Percentiles rank a stretch among this genome's conserved stretches.
These are phyloP conservation scores for Platorchestia sp. DNA, from an alignment of 1,140 invertebrate species.

Conservation along the genomic window DNA sequence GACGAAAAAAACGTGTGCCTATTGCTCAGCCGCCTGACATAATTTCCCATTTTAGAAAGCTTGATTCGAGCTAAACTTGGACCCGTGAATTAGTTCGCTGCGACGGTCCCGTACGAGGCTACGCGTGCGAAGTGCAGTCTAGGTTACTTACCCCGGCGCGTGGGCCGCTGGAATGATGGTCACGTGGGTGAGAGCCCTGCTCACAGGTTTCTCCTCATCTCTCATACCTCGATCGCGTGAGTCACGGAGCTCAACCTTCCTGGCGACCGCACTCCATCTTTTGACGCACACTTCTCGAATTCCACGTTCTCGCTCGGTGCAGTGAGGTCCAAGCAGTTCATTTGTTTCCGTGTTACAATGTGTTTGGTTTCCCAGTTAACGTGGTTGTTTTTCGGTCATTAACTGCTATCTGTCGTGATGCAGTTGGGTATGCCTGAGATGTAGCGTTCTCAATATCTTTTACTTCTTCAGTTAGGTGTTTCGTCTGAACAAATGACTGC, in stretches of 20 bases:
- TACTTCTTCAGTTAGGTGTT: no score
- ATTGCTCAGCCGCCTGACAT: neutral
- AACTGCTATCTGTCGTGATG: neutral
- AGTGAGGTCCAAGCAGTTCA: neutral
- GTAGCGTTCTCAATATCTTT: neutral
- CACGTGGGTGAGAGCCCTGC: slow-evolving; percentile 30
- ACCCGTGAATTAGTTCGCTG: neutral
- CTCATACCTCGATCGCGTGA: slow-evolving; percentile 20
- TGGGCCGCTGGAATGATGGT: slow-evolving; percentile 40
- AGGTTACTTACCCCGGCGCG: slow-evolving; percentile 32
- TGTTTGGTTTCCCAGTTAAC: neutral
- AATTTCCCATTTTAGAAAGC: neutral
- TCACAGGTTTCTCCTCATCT: slow-evolving; percentile 22
- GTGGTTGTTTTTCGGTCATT: neutral
- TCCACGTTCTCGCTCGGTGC: neutral
- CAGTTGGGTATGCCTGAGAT: neutral
- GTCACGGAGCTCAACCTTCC: neutral
- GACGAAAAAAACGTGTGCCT: neutral
- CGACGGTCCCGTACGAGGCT: neutral
- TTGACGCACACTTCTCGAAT: neutral
- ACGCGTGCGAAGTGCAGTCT: neutral
- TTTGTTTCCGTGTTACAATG: neutral
- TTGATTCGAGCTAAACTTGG: neutral
- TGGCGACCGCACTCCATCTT: neutral
- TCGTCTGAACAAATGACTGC: neutral